These are phyloP conservation scores for Mythimna loreyi DNA, from an alignment of 2,888 invertebrate species.

Conservation along the genomic window DNA sequence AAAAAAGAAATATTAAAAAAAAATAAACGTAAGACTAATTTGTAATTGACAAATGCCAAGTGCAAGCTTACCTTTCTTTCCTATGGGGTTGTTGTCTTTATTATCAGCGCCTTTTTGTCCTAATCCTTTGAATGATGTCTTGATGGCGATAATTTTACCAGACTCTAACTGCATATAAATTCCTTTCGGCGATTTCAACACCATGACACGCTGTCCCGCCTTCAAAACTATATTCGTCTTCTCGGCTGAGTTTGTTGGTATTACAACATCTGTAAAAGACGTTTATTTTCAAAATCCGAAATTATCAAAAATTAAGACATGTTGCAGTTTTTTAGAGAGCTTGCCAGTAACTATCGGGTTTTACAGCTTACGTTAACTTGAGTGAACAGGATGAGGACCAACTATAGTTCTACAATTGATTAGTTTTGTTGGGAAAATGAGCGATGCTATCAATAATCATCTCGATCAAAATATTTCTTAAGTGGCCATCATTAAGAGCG, in stretches of 20 bases:
- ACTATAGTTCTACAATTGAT: too few relatives aligned
- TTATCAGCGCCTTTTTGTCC: constrained; percentile 85
- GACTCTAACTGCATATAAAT: constrained; percentile 98
- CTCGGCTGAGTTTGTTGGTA: constrained; percentile 97
- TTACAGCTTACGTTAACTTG: neutral
- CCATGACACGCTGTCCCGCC: constrained; percentile 98
- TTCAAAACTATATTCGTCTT: constrained; percentile 97
- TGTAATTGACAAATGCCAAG: neutral
- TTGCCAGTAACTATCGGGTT: too few relatives aligned
- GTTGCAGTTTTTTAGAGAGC: neutral
- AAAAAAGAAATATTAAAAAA: constrained; percentile 16
- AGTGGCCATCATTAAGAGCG: too few relatives aligned
- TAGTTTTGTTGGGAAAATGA: neutral
- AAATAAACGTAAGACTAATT: neutral
- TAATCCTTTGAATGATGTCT: constrained; percentile 93
- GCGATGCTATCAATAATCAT: too few relatives aligned
- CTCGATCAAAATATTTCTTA: neutral
- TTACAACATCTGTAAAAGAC: constrained; percentile 94
- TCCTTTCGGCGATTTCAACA: constrained; percentile 98
- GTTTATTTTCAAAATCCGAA: neutral
- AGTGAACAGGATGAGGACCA: too few relatives aligned
- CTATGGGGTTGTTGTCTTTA: constrained; percentile 81
- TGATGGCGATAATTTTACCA: constrained; percentile 98
- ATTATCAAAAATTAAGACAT: neutral
- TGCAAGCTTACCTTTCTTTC: constrained; percentile 83